phyloP scores from a whole-genome alignment of 2,888 invertebrate species.

The Phania funesta region DNA sequence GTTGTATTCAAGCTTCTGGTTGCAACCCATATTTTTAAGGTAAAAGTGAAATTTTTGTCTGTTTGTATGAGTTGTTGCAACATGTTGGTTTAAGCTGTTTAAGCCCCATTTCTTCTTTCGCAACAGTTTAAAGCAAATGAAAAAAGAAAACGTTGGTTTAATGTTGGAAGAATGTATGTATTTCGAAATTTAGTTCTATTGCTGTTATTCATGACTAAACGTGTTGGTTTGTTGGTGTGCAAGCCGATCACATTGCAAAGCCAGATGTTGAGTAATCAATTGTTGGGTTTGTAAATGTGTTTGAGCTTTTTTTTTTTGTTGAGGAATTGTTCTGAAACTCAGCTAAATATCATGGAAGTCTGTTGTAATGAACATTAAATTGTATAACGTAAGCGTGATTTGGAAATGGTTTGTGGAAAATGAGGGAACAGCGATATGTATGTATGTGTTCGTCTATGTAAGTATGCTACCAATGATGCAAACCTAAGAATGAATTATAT shows the following conservation, averaged over 20 bases:
- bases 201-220: conserved; percentile 41
- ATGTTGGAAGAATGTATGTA: conserved; percentile 22
- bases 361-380: conserved; percentile 21
- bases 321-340: conserved; percentile 31
- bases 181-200: neutral
- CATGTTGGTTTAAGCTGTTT: conserved; percentile 63
- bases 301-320: neutral
- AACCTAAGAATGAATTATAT: conserved; percentile 42
- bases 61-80: conserved; percentile 63
- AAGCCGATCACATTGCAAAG: conserved; percentile 65
- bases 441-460: neutral
- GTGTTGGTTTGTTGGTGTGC: conserved; percentile 17
- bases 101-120: conserved; percentile 39
- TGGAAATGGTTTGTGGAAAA: conserved; percentile 22
- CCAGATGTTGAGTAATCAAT: conserved; percentile 65
- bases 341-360: conserved; percentile 2
- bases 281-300: conserved; percentile 31
- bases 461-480: conserved; percentile 54
- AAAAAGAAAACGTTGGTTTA: conserved; percentile 26
- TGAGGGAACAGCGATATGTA: conserved; percentile 29
- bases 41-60: conserved; percentile 70
- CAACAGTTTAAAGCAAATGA: conserved; percentile 8
- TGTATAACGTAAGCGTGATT: conserved; percentile 44
- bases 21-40: conserved; percentile 68
- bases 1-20: conserved; percentile 53